phyloP scores from a whole-genome alignment of 2,888 invertebrate species.

The Tridacna gigas region DNA sequence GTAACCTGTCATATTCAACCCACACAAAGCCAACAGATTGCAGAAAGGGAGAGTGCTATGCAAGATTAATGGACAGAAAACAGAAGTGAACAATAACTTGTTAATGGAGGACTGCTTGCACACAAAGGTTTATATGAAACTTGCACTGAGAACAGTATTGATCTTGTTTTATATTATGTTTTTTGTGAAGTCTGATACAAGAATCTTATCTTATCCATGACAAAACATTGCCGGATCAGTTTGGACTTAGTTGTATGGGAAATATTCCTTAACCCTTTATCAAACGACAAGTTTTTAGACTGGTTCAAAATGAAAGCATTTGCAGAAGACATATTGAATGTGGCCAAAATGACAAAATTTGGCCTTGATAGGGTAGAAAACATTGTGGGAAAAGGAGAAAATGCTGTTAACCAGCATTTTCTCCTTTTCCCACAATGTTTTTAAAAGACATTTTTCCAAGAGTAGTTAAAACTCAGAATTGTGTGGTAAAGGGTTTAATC shows the following conservation, averaged over 20 bases:
- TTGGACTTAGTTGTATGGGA: too few species aligned
- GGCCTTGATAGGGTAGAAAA: background rate
- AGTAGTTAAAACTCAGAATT: too few species aligned
- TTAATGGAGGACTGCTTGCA: conserved; percentile 4
- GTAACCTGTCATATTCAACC: background rate
- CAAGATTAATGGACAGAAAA: conserved; percentile 12
- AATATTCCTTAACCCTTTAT: too few species aligned
- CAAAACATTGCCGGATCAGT: too few species aligned
- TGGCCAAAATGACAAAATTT: too few species aligned
- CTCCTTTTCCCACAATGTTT: background rate
- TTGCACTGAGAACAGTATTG: conserved; percentile 9
- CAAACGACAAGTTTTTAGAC: too few species aligned
- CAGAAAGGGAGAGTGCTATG: background rate
- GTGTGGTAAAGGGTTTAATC: too few species aligned
- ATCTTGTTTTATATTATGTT: background rate
- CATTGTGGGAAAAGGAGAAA: background rate
- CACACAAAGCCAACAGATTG: background rate
- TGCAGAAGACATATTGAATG: background rate
- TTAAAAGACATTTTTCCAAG: background rate
- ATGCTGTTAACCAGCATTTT: too few species aligned
- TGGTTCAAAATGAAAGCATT: too few species aligned
- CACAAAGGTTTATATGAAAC: conserved; percentile 21
- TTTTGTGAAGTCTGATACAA: too few species aligned
- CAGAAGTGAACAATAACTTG: conserved; percentile 3
- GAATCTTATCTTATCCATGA: too few species aligned